phyloP scores from a whole-genome alignment of 2,113 vertebrate species.

The Connochaetes taurinus region DNA sequence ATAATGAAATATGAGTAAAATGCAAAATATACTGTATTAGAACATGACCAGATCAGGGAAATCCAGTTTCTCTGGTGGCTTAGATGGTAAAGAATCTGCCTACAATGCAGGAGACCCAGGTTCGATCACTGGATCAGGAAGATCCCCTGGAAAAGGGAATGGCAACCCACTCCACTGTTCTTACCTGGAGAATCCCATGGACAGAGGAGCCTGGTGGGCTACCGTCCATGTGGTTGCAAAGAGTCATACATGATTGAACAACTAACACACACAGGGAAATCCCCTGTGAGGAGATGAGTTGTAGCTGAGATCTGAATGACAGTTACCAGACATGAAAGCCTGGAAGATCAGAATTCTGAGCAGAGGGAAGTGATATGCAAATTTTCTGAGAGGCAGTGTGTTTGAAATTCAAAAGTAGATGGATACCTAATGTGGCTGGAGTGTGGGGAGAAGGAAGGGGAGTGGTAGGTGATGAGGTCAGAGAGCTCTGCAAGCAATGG shows the following conservation, averaged over 20 bases:
- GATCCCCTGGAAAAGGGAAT: background rate
- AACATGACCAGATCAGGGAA: background rate
- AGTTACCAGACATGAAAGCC: background rate
- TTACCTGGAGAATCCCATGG: background rate
- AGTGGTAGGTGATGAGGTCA: background rate
- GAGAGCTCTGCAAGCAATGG: accelerated
- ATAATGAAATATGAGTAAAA: background rate
- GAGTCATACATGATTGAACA: background rate
- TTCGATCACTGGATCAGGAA: background rate
- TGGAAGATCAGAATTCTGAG: background rate
- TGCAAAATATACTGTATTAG: background rate
- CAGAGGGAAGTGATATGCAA: background rate
- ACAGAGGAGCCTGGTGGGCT: background rate
- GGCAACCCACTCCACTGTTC: background rate
- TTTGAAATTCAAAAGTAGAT: background rate
- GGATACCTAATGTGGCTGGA: background rate
- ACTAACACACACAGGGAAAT: background rate
- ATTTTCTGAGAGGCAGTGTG: background rate
- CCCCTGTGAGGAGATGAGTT: background rate
- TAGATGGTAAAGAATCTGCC: background rate
- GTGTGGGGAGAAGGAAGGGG: background rate
- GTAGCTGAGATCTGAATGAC: background rate
- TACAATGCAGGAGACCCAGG: background rate
- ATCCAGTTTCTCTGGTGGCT: background rate
- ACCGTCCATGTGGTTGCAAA: background rate